phyloP scores from a whole-genome alignment of 53 echinoderm and acorn worm genomes.

The Pentamera pediparva region DNA sequence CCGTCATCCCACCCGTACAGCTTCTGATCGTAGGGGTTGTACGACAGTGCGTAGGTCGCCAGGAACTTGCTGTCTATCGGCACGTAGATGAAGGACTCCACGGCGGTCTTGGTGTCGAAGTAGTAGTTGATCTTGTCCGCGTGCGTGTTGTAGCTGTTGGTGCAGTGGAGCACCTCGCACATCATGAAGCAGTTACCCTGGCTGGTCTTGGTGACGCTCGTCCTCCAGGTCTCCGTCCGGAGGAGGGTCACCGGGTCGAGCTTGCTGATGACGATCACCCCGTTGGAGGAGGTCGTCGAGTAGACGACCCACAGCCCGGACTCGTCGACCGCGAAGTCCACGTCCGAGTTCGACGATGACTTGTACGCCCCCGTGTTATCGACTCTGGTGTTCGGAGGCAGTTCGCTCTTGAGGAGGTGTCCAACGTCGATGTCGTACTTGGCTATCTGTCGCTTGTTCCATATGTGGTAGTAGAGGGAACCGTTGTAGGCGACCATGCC shows the following conservation, averaged over 20 bases:
- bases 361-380: slow-evolving; percentile 8
- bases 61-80: slow-evolving; percentile 63
- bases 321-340: slow-evolving; percentile 60
- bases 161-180: slow-evolving; percentile 54
- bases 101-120: slow-evolving; percentile 42
- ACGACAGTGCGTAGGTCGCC: slow-evolving; percentile 51
- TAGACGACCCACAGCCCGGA: slow-evolving; percentile 66
- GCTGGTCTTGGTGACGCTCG: slow-evolving; percentile 41
- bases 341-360: neutral
- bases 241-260: slow-evolving; percentile 50
- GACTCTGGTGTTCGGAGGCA: neutral
- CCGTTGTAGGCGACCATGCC: slow-evolving; percentile 52
- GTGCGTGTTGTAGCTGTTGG: slow-evolving; percentile 23
- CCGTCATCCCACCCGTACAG: slow-evolving; percentile 73
- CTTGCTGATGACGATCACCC: slow-evolving; percentile 39
- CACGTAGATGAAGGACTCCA: slow-evolving; percentile 30
- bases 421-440: neutral
- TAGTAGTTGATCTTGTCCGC: slow-evolving; percentile 33
- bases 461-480: slow-evolving; percentile 35
- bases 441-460: neutral
- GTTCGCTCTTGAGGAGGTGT: neutral
- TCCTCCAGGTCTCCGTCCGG: slow-evolving; percentile 28
- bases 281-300: slow-evolving; percentile 12
- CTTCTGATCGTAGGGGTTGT: slow-evolving; percentile 67
- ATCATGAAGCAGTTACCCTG: slow-evolving; percentile 64